Percentiles rank a stretch among this genome's conserved stretches.
Evolutionary conservation across 1,140 invertebrate genomes (phyloP).

Genomic region (Eumaeus atala): DNA sequence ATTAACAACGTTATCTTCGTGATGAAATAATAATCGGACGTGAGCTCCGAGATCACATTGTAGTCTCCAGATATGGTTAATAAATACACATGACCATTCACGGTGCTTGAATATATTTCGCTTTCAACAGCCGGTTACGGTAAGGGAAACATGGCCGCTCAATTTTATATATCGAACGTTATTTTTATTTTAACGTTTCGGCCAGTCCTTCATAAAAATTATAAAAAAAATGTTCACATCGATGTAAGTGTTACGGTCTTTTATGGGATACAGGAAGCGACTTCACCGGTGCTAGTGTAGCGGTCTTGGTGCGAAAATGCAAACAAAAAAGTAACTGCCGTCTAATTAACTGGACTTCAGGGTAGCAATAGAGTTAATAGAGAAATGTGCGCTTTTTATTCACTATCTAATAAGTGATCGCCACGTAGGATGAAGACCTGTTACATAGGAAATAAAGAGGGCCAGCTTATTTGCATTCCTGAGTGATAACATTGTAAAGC

Average conservation of each 20-base stretch:
- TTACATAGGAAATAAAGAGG: slow-evolving; percentile 18
- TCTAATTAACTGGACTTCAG: slow-evolving; percentile 44
- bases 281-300: slow-evolving; percentile 33
- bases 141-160: too few species aligned
- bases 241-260: slow-evolving; percentile 8
- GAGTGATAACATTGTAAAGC: slow-evolving; percentile 37
- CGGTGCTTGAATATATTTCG: too few species aligned
- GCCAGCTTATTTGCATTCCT: slow-evolving; percentile 28
- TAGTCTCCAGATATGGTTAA: too few species aligned
- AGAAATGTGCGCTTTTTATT: slow-evolving; percentile 7
- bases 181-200: too few species aligned
- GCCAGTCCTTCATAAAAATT: too few species aligned
- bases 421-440: slow-evolving; percentile 21
- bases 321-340: slow-evolving; percentile 45
- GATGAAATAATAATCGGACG: too few species aligned
- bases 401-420: neutral
- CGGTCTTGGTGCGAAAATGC: slow-evolving; percentile 29
- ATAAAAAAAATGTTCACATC: neutral
- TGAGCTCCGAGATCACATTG: too few species aligned
- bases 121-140: too few species aligned
- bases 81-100: too few species aligned
- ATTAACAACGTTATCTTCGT: too few species aligned
- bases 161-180: too few species aligned
- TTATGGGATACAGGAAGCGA: slow-evolving; percentile 58
- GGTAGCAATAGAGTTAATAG: slow-evolving; percentile 17